phyloP scores from a whole-genome alignment of 2,888 invertebrate genomes.

The Lycaena phlaeas region DNA sequence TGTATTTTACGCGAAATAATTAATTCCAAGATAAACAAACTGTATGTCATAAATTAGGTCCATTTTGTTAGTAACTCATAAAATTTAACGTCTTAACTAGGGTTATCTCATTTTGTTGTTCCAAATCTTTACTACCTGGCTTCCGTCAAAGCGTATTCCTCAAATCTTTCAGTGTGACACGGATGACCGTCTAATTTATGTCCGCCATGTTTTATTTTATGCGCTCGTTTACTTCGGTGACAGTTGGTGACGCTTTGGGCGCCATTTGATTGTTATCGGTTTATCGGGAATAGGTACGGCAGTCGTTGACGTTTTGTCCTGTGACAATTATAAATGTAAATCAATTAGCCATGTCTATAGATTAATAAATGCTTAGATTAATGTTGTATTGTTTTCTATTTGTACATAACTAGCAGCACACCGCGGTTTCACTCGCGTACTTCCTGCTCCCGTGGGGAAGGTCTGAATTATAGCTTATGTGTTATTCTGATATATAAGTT shows the following conservation, averaged over 20 bases:
- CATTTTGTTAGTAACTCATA: slow-evolving; percentile 63
- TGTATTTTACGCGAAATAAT: slow-evolving; percentile 4
- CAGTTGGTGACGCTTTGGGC: slow-evolving; percentile 60
- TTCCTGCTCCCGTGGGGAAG: no score
- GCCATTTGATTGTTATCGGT: slow-evolving; percentile 64
- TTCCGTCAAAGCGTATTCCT: slow-evolving; percentile 57
- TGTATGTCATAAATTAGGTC: slow-evolving; percentile 61
- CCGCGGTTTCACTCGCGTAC: no score
- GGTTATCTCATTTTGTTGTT: slow-evolving; percentile 67
- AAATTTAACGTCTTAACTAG: slow-evolving; percentile 64
- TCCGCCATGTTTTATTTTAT: slow-evolving; percentile 61
- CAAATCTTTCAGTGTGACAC: slow-evolving; percentile 54
- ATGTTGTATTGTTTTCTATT: no score
- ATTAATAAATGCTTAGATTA: no score
- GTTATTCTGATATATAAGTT: no score
- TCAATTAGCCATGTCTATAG: no score
- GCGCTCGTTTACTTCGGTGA: slow-evolving; percentile 58
- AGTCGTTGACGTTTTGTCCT: slow-evolving; percentile 24
- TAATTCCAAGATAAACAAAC: slow-evolving; percentile 16
- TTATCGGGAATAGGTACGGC: slow-evolving; percentile 37
- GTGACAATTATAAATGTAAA: neutral
- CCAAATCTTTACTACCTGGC: slow-evolving; percentile 69
- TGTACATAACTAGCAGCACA: no score
- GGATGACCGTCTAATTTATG: slow-evolving; percentile 67
- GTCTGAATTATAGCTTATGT: no score